These are phyloP conservation scores for Trichomycterus rosablanca DNA, from an alignment of 2,113 vertebrate genomes.

Conservation along the genomic window DNA sequence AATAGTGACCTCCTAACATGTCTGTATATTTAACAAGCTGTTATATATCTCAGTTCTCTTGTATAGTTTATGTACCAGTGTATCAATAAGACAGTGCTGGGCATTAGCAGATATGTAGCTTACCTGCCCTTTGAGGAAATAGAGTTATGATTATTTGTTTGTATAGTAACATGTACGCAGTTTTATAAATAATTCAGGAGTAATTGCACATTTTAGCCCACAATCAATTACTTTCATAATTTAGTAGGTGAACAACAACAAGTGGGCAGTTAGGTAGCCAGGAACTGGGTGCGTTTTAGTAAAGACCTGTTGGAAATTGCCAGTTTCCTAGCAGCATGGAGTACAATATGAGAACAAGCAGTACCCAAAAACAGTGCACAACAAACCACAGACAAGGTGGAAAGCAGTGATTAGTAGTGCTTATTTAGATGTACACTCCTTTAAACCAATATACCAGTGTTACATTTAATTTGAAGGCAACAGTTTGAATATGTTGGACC, in stretches of 20 bases:
- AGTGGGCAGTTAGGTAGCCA: constrained; percentile 6
- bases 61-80: too few species aligned
- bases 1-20: too few species aligned
- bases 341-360: constrained; percentile 4
- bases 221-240: constrained; percentile 34
- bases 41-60: too few species aligned
- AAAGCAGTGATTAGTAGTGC: background rate
- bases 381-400: background rate
- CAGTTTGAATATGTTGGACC: constrained; percentile 24
- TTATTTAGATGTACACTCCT: constrained; percentile 3
- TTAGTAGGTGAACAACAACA: constrained; percentile 27
- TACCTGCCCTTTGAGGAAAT: constrained; percentile 24
- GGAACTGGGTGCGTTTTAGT: constrained; percentile 17
- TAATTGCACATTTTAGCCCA: constrained; percentile 18
- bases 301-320: constrained; percentile 1
- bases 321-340: constrained; percentile 1
- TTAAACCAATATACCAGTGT: constrained; percentile 9
- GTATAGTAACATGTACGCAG: too few species aligned
- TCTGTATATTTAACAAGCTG: too few species aligned
- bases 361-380: constrained; percentile 1
- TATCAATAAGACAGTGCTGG: too few species aligned
- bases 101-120: constrained; percentile 26
- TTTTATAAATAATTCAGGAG: too few species aligned
- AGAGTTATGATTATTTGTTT: too few species aligned
- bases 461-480: constrained; percentile 9